Conservation (phyloP, 1,140 invertebrate genomes). For the Drosophila pandora region DNA sequence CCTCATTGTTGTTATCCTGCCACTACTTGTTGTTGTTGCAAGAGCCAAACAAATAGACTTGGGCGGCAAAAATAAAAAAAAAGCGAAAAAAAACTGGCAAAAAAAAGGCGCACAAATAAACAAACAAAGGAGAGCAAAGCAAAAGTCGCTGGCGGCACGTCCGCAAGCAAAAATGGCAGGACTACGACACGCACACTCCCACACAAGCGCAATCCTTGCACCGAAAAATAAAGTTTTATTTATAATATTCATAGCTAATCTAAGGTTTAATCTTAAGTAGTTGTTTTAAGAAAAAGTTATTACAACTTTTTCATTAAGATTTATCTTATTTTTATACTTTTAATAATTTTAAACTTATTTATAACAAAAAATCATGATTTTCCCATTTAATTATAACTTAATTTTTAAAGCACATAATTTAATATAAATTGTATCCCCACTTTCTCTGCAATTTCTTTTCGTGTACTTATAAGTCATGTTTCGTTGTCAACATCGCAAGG, state of each 20-base stretch:
- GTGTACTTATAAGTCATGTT: conserved; percentile 4
- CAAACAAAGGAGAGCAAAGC: conserved; percentile 70
- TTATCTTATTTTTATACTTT: no score
- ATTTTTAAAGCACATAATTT: no score
- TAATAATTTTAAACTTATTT: no score
- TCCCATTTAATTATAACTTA: no score
- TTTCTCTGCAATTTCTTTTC: background rate
- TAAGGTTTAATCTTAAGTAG: background rate
- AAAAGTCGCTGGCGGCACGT: conserved; percentile 75
- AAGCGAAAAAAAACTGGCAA: conserved; percentile 13
- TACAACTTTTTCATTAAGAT: no score
- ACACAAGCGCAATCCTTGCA: background rate
- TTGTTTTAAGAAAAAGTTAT: no score
- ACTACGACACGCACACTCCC: conserved; percentile 13
- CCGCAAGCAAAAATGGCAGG: conserved; percentile 59
- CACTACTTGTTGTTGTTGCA: conserved; percentile 40
- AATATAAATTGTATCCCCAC: no score
- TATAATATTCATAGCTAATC: background rate
- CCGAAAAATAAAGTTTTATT: background rate
- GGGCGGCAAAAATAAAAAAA: conserved; percentile 37
- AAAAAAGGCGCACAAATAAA: conserved; percentile 69
- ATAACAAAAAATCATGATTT: no score
- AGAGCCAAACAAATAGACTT: conserved; percentile 57
- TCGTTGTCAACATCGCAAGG: conserved; percentile 56
- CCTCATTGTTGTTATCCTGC: conserved; percentile 67